Evolutionary conservation across 1,140 invertebrate species (phyloP).

Genomic region (Bombus sylvicola): DNA sequence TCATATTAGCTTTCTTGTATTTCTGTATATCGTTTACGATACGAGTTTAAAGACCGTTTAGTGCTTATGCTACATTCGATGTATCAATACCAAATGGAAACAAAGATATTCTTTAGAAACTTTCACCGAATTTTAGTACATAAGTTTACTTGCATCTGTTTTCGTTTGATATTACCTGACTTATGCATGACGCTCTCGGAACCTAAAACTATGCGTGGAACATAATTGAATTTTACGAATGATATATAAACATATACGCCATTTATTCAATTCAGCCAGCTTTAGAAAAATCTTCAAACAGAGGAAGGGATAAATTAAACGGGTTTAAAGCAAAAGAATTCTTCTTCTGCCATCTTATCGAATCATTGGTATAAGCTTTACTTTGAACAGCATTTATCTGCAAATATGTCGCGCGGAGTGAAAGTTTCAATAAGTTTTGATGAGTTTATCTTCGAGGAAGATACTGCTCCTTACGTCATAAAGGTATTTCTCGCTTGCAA

Average conservation of each 20-base stretch:
- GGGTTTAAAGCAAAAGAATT: not conserved
- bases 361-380: not conserved
- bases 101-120: not conserved
- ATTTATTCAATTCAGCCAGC: not conserved
- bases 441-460: not conserved
- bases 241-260: not conserved
- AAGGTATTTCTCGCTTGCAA: not conserved
- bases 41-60: not conserved
- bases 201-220: constrained; percentile 32
- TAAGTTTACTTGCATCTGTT: constrained; percentile 11
- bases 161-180: not conserved
- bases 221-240: not conserved
- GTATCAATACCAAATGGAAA: not conserved
- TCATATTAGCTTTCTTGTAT: not conserved
- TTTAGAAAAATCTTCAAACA: not conserved
- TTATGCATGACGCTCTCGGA: constrained; percentile 21
- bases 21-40: no score
- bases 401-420: not conserved
- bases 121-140: not conserved
- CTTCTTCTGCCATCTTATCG: not conserved
- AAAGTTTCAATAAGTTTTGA: not conserved
- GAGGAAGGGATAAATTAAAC: not conserved
- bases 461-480: not conserved
- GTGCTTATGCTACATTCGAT: not conserved
- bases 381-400: not conserved